Base-by-base conservation (phyloP, 2,797 vertebrate genomes). In the Onychomys arenicola region DNA sequence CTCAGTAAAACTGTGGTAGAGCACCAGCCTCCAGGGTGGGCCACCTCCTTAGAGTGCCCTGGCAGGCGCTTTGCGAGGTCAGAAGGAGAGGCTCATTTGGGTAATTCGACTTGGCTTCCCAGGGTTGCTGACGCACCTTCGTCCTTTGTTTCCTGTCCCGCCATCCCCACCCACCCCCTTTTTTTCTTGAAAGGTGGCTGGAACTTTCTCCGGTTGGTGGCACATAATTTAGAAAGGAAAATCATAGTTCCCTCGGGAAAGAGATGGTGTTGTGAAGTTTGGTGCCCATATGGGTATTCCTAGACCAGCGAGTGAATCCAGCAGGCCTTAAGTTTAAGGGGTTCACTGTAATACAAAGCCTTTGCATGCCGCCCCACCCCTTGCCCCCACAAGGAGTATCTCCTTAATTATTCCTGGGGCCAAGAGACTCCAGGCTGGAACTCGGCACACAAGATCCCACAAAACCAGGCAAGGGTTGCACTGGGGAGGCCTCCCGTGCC, bases 161-260 rank as follows among this genome's bases (percentile, higher is more conserved):
- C 11, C 25, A 12, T 5, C 29, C 6, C n/a, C 25, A 69, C 67
- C 10, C 0, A 16, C 6, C 40, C 3, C 29, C 1, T 46, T 11
- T 82, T 55, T 55, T 23, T 23, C 43, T 67, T 52, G 73, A 87
- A 95, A 57, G 12, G 40, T 23, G 49, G 8, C 21, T 82, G 55
- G 40, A 80, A 17, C 37, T 94, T 94, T 93, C 5, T 90, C 55
- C 65, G 81, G n/a, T 14, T 71, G 46, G 4, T 84, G 73, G 49
- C 96, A 69, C 34, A 52, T 21, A 67, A 73, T 92, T 94, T 90
- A 49, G 71, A 93, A 90, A 93, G 77, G n/a, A 84, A 96, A 93
- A 37, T 27, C 34, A 84, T 46, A 27, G 34, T 86, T 92, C 23
- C 17, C 34, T n/a, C 55, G 46, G 57, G 55, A 49, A 93, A 83